Conservation (phyloP, 1,140 invertebrate species). For the Drosophila melanogaster region Release_6_plus_ISO1_MT NC_004354.4:17723501-17724000, state of each 20-base stretch:
- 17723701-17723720: conserved; percentile 33
- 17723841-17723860: no score
- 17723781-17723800: not conserved
- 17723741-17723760: conserved; percentile 54
- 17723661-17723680: not conserved
- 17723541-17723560: conserved; percentile 54
- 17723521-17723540: conserved; percentile 71
- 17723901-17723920: no score
- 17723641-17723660: conserved; percentile 12
- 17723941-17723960: no score
- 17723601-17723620: no score
- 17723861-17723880: no score
- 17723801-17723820: not conserved
- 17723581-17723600: conserved; percentile 17
- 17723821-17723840: no score
- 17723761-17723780: not conserved
- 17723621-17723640: conserved; percentile 40
- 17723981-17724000: not conserved
- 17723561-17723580: not conserved
- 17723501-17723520: conserved; percentile 80
- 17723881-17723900: no score
- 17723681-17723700: conserved; percentile 4
- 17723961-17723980: no score
- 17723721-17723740: conserved; percentile 52
- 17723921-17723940: not conserved